Percentiles rank a stretch among this genome's conserved stretches.
Evolutionary conservation across 2,113 vertebrate species (phyloP).

Genomic region (Halichoerus grypus): DNA sequence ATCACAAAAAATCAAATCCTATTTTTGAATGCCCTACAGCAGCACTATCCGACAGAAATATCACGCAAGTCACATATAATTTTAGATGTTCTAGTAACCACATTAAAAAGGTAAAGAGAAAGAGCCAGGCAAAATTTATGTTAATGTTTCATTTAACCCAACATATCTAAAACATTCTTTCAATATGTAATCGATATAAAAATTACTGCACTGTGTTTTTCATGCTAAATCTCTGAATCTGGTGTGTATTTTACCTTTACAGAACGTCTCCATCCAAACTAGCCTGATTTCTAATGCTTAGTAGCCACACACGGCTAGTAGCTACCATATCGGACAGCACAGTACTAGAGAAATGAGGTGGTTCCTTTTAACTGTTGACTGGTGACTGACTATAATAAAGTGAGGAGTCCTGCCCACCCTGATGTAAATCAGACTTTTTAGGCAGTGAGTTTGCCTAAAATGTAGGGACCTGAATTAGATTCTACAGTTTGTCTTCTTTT

Average conservation of each 20-base stretch:
- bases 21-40: background rate
- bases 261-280: constrained; percentile 38
- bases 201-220: background rate
- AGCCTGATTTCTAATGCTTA: constrained; percentile 46
- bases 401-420: background rate
- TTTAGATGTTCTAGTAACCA: constrained; percentile 41
- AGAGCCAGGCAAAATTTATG: background rate
- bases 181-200: constrained; percentile 58
- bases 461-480: background rate
- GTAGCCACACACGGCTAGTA: background rate
- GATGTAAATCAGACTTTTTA: constrained; percentile 35
- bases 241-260: constrained; percentile 46
- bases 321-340: background rate
- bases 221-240: constrained; percentile 51
- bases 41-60: constrained; percentile 30
- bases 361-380: constrained; percentile 27
- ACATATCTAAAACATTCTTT: constrained; percentile 33
- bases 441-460: constrained; percentile 9
- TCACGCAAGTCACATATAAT: background rate
- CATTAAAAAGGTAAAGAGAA: constrained; percentile 26
- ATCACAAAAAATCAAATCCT: constrained; percentile 39
- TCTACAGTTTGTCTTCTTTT: constrained; percentile 10
- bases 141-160: constrained; percentile 49
- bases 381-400: constrained; percentile 42
- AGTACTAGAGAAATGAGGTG: background rate